Conservation (phyloP, 2,113 vertebrate genomes). For the Hystrix cristata region DNA sequence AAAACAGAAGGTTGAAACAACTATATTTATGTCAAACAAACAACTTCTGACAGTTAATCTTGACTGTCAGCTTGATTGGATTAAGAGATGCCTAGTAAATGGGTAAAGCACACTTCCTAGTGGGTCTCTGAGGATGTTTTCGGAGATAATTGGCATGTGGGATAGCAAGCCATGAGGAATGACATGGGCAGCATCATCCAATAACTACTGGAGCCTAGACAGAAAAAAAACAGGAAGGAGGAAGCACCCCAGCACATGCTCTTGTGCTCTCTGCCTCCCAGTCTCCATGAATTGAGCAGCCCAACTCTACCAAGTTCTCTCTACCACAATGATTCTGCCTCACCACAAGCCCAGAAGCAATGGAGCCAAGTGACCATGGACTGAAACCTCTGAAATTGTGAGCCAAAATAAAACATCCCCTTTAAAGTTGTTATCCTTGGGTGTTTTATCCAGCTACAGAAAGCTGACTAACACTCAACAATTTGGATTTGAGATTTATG, state of each 20-base stretch:
- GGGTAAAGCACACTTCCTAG: not conserved
- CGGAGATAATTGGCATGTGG: not conserved
- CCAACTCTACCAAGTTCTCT: not conserved
- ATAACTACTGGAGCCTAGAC: not conserved
- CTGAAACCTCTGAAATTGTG: not conserved
- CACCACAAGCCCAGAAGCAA: not conserved
- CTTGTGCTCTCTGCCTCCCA: not conserved
- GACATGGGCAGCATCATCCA: not conserved
- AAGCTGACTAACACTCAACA: not conserved
- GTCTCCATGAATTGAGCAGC: not conserved
- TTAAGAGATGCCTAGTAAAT: not conserved
- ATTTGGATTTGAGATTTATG: not conserved
- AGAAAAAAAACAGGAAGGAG: not conserved
- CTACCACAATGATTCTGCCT: not conserved
- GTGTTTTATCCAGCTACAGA: not conserved
- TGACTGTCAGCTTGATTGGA: not conserved
- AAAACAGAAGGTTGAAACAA: conserved; percentile 28
- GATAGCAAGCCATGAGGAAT: no score
- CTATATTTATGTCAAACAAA: not conserved
- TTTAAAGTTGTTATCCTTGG: not conserved
- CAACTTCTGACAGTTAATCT: not conserved
- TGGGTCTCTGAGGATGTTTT: not conserved
- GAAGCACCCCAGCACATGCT: not conserved
- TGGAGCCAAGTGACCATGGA: not conserved
- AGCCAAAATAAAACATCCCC: not conserved